Evolutionary conservation across 2,113 vertebrate species (phyloP), one percentile per base, ranked within the genome.

Genomic region (Orcinus orca): DNA sequence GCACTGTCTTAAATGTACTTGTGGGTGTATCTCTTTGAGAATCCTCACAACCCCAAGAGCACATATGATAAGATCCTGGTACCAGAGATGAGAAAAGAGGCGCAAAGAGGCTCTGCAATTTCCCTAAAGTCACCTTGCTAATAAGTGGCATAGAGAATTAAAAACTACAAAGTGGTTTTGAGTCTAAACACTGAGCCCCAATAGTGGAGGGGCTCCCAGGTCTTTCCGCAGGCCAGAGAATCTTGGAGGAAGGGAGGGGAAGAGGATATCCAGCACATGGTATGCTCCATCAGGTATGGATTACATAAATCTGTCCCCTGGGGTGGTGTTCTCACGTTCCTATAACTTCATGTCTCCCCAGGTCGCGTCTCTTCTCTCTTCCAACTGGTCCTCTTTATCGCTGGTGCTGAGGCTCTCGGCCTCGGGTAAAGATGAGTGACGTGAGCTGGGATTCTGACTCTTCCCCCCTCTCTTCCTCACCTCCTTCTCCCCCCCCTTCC

Each of bases 401-500:
- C 33, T 1, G 29, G 38, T 1, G 2, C 87, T 26, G 38, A 47
- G 38, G 44, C 15, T 44, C 68, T 25, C 2, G 1, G 71, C 67
- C n/a, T 70, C 6, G 63, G 76, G 36, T 21, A 8, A 44, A 55
- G 53, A 93, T 93, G 79, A 76, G 60, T 9, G 10, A 55, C 6
- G 8, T 31, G 71, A 33, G 2, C 1, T 15, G 47, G 73, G 47
- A 1, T 2, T 29, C 79, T 2, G 12, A 1, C 33, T 4, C 21
- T 0, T 21, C 44, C 33, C 23, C 36, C 21, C 18, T 3, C 10
- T 6, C 11, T 0, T 41, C n/a, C 7, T 25, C 25, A 33, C 20
- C 44, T 9, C 1, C 18, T 2, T 20, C 41, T 7, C 23, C 6
- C 8, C 2, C 47, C 1, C 12, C 2, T 0, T 3, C 23, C 31